phyloP scores from a whole-genome alignment of 2,797 vertebrate genomes.

The Sebastiscus albofasciatus region DNA sequence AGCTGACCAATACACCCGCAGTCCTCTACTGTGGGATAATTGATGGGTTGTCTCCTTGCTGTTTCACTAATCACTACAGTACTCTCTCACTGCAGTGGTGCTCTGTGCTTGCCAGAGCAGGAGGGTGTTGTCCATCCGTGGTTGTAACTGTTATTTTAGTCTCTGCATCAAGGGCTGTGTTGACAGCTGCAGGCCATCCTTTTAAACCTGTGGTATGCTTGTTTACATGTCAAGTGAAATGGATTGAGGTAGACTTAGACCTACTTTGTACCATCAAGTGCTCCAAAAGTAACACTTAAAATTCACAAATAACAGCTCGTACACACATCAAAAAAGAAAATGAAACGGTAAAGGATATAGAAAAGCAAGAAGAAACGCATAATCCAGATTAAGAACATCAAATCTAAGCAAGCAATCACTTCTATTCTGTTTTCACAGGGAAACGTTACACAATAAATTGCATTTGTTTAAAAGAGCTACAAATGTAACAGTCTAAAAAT shows the following conservation, averaged over 20 bases:
- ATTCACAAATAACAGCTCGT: neutral
- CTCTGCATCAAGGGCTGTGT: constrained; percentile 25
- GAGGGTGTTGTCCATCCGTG: constrained; percentile 60
- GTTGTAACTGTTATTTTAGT: constrained; percentile 61
- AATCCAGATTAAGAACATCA: accelerated
- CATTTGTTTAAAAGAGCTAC: neutral
- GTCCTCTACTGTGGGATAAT: neutral
- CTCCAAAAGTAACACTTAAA: neutral
- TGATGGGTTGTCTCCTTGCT: constrained; percentile 5
- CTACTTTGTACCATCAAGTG: neutral
- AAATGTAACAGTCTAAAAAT: neutral
- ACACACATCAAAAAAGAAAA: neutral
- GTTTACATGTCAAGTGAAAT: constrained; percentile 31
- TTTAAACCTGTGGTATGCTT: constrained; percentile 5
- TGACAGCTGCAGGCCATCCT: constrained; percentile 37
- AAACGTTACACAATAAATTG: neutral
- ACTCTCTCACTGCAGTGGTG: constrained; percentile 4
- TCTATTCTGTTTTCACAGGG: neutral
- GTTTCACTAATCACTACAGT: constrained; percentile 8
- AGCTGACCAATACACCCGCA: constrained; percentile 7
- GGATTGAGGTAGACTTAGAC: neutral
- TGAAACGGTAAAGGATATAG: too few relatives aligned
- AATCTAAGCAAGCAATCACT: neutral
- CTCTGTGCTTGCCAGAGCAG: constrained; percentile 14
- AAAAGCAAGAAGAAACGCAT: neutral